phyloP scores from a whole-genome alignment of 2,113 vertebrate genomes.

The Spheniscus mendiculus region DNA sequence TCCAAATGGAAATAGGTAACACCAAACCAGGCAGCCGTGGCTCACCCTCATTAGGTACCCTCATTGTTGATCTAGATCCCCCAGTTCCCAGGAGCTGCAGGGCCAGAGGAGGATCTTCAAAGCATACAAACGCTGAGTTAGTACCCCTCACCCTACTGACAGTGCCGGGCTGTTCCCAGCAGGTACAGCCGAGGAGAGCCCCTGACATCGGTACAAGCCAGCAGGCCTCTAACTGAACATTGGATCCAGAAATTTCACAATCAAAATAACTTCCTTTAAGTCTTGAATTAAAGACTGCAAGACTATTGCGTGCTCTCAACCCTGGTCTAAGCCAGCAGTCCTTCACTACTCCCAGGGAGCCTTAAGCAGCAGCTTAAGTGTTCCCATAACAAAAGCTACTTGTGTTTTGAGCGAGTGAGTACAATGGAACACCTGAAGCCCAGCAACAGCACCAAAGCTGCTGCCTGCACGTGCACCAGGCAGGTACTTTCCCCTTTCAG shows the following conservation, averaged over 20 bases:
- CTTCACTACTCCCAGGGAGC: background rate
- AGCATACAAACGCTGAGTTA: background rate
- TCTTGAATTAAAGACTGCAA: background rate
- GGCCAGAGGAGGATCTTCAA: background rate
- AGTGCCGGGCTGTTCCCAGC: background rate
- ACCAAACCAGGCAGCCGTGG: background rate
- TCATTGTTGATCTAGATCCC: background rate
- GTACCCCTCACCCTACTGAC: background rate
- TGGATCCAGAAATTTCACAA: background rate
- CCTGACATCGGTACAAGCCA: rapidly evolving
- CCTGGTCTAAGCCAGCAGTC: background rate
- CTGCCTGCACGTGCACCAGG: too few species aligned
- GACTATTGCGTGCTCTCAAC: background rate
- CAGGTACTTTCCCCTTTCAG: background rate
- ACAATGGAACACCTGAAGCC: background rate
- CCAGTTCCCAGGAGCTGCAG: background rate
- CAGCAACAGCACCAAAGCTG: background rate
- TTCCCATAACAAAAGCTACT: background rate
- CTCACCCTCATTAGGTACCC: background rate
- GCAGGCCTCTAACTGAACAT: background rate
- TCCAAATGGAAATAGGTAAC: background rate
- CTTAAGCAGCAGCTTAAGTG: background rate
- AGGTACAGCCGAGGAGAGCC: background rate
- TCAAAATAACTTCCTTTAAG: background rate
- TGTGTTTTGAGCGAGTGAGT: background rate